phyloP scores from a whole-genome alignment of 2,888 invertebrate species.

The Beris chalybata region DNA sequence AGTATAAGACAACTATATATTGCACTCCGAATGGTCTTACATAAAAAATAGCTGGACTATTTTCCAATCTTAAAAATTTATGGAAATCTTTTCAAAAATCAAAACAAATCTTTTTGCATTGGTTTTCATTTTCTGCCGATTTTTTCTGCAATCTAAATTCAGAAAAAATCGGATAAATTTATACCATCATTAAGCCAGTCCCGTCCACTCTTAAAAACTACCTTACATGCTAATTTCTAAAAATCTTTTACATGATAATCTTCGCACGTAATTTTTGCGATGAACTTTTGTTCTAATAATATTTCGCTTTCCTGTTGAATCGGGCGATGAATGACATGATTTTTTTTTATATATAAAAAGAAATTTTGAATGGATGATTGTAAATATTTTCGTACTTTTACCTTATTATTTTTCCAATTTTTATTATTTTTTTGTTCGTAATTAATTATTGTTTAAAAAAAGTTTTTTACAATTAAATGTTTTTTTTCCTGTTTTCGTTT shows the following conservation, averaged over 20 bases:
- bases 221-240: conserved; percentile 30
- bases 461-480: no score
- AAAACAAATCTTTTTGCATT: conserved; percentile 8
- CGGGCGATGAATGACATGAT: neutral
- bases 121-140: conserved; percentile 3
- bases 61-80: no score
- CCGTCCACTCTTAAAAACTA: conserved; percentile 28
- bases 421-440: no score
- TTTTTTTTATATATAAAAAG: neutral
- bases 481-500: conserved; percentile 19
- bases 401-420: neutral
- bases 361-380: conserved; percentile 29
- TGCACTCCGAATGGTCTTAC: no score
- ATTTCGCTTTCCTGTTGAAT: conserved; percentile 26
- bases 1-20: no score
- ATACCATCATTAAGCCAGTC: neutral
- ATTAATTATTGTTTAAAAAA: no score
- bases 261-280: conserved; percentile 3
- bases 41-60: no score
- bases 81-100: neutral
- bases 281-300: conserved; percentile 14
- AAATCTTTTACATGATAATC: conserved; percentile 31
- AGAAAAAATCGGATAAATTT: no score
- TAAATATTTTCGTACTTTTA: conserved; percentile 16
- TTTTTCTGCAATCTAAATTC: neutral